A percentile compares a stretch with the other conserved stretches of the same genome.
phyloP scores from a whole-genome alignment of 2,797 vertebrate species.

The Helostoma temminkii region DNA sequence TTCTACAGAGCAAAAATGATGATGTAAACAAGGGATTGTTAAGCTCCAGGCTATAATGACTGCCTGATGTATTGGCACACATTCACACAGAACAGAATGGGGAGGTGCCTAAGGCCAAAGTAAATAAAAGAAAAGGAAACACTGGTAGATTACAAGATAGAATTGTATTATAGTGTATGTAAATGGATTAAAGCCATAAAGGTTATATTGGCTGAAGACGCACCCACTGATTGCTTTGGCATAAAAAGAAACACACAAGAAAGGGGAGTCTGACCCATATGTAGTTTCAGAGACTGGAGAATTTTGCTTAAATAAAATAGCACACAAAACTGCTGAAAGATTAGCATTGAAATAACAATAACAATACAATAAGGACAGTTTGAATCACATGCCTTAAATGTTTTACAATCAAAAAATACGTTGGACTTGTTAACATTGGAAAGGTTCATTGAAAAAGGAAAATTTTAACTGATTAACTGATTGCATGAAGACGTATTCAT shows the following conservation, averaged over 20 bases:
- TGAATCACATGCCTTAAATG: too few relatives aligned
- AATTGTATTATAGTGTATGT: slow-evolving; percentile 31
- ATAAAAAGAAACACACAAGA: neutral
- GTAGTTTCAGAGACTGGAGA: too few relatives aligned
- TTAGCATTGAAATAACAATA: too few relatives aligned
- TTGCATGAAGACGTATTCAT: too few relatives aligned
- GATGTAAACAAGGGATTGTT: slow-evolving; percentile 55
- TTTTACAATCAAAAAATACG: too few relatives aligned
- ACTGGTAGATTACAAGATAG: slow-evolving; percentile 22
- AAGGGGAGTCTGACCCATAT: neutral
- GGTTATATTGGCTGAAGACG: slow-evolving; percentile 4
- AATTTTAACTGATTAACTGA: too few relatives aligned
- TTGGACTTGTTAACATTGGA: too few relatives aligned
- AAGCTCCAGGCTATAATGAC: slow-evolving; percentile 42
- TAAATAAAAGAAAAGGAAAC: slow-evolving; percentile 49
- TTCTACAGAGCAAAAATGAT: slow-evolving; percentile 30
- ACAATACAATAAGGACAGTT: too few relatives aligned
- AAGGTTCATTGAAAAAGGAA: too few relatives aligned
- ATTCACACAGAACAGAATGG: slow-evolving; percentile 39
- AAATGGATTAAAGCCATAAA: slow-evolving; percentile 35
- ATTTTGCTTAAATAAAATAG: too few relatives aligned
- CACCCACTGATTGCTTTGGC: slow-evolving; percentile 15
- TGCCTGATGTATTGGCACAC: slow-evolving; percentile 26
- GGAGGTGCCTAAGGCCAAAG: slow-evolving; percentile 31
- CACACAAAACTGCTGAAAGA: too few relatives aligned